Percentiles rank a stretch among this genome's conserved stretches.
phyloP scores from a whole-genome alignment of 2,113 vertebrate species.

The Ammodramus savannarum region DNA sequence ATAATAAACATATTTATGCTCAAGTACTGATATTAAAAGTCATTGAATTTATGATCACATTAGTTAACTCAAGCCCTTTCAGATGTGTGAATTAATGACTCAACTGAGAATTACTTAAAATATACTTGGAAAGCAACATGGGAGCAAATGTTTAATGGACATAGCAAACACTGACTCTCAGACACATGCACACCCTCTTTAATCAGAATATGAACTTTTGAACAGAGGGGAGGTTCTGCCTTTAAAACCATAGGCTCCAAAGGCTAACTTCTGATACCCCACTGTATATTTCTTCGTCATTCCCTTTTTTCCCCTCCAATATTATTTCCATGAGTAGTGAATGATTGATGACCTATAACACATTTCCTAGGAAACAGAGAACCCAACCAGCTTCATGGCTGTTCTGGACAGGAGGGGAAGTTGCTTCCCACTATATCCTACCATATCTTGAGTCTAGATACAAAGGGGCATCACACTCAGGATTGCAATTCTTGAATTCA shows the following conservation, averaged over 20 bases:
- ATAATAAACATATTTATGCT: neutral
- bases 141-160: neutral
- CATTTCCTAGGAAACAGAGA: neutral
- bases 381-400: neutral
- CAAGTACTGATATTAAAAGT: neutral
- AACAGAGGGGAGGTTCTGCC: neutral
- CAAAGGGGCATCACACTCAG: neutral
- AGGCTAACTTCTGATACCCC: neutral
- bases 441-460: neutral
- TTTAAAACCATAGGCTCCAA: neutral
- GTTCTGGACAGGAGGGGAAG: neutral
- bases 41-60: neutral
- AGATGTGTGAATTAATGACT: constrained; percentile 3
- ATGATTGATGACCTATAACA: neutral
- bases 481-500: neutral
- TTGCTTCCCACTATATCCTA: neutral
- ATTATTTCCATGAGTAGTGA: neutral
- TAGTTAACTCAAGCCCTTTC: neutral
- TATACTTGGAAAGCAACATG: neutral
- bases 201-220: neutral
- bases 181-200: rapidly evolving
- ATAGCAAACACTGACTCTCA: neutral
- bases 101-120: neutral
- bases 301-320: rapidly evolving
- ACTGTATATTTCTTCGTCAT: neutral